Percentiles rank a stretch among this genome's conserved stretches.
Conservation (phyloP, 2,113 vertebrate species). For the Morone saxatilis region DNA sequence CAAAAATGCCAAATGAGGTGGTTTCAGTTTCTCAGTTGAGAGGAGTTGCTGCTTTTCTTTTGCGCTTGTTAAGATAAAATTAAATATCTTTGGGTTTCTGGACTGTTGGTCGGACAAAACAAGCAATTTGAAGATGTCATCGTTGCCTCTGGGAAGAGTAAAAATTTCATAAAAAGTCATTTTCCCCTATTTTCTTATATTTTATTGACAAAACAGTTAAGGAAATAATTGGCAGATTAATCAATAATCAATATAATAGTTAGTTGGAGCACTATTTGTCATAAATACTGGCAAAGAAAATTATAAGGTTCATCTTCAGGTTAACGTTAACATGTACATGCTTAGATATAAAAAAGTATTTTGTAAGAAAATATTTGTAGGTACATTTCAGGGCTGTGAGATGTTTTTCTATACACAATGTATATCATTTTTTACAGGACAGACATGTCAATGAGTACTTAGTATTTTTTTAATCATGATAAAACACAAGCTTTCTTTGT, state of each 20-base stretch:
- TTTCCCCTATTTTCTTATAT: neutral
- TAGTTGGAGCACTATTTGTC: neutral
- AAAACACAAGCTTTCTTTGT: neutral
- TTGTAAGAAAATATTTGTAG: neutral
- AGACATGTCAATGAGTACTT: neutral
- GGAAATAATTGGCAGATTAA: neutral
- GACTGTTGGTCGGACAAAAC: neutral
- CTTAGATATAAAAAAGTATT: neutral
- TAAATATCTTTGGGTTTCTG: neutral
- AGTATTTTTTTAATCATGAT: neutral
- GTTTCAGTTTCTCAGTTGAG: neutral
- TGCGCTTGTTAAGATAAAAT: neutral
- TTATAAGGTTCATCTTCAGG: neutral
- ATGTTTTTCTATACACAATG: neutral
- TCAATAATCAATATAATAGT: neutral
- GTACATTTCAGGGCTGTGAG: neutral
- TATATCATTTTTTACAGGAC: neutral
- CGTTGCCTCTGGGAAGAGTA: neutral
- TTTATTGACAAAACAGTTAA: neutral
- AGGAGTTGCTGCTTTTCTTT: slow-evolving; percentile 1
- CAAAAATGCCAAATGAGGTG: neutral
- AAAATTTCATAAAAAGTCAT: neutral
- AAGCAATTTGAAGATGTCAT: neutral
- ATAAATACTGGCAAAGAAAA: neutral
- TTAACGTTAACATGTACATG: neutral